phyloP scores from a whole-genome alignment of 2,888 invertebrate species.

The Amphipyra tragopoginis region DNA sequence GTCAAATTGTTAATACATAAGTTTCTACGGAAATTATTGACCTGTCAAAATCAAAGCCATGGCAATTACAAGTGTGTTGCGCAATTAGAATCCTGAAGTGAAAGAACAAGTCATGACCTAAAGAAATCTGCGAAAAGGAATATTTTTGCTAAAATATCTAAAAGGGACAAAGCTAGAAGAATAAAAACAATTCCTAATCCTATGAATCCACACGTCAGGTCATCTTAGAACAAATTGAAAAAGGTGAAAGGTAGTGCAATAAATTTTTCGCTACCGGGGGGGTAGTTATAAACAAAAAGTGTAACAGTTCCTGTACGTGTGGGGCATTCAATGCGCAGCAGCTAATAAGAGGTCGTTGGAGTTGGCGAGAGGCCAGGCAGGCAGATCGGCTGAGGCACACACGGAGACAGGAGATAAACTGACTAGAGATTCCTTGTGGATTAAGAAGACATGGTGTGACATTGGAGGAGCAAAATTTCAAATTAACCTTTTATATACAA shows the following conservation, averaged over 20 bases:
- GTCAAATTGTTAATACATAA: too few relatives aligned
- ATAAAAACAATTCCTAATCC: constrained; percentile 11
- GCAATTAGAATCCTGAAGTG: too few relatives aligned
- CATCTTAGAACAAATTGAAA: constrained; percentile 54
- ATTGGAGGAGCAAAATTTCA: too few relatives aligned
- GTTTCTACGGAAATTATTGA: too few relatives aligned
- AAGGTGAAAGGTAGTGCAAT: constrained; percentile 44
- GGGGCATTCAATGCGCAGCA: constrained; percentile 42
- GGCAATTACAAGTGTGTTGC: too few relatives aligned
- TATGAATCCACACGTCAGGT: constrained; percentile 9
- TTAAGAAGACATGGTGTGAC: too few relatives aligned
- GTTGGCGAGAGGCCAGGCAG: constrained; percentile 56
- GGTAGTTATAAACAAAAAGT: constrained; percentile 52
- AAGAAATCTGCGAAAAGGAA: background rate
- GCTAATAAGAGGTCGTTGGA: constrained; percentile 48
- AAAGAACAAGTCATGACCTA: background rate
- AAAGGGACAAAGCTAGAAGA: constrained; percentile 14
- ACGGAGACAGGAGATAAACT: too few relatives aligned
- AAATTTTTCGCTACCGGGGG: constrained; percentile 33
- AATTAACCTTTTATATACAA: too few relatives aligned
- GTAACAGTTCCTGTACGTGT: constrained; percentile 52
- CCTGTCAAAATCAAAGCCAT: too few relatives aligned
- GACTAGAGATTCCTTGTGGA: too few relatives aligned
- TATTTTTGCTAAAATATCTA: background rate
- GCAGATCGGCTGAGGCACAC: background rate